Evolutionary conservation across 2,888 invertebrate species (phyloP), one percentile per base, ranked within the genome.

Genomic region (Sialis lutaria): DNA sequence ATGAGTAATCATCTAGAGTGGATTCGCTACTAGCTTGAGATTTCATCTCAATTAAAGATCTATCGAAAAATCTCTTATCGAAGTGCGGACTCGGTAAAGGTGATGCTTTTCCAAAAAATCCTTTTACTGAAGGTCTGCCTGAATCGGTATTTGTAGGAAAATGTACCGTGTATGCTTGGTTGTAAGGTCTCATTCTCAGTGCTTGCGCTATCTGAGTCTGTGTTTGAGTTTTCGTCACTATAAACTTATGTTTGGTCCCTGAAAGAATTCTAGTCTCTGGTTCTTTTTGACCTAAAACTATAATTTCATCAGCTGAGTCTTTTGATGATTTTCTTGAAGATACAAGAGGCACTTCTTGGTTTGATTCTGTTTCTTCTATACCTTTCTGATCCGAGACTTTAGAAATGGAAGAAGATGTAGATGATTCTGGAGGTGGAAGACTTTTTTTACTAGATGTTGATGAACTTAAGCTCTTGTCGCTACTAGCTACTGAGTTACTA

Each of bases 51-150:
- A 87, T 79, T 53, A 87, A 68, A 52, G 84, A 83, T 54, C 80
- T 79, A 65, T 87, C 87, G 60, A 87, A 87, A 69, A 83, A 88
- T 53, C 79, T 72, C 58, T 81, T 81, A 64, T 86, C 85, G 52
- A 79, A 71, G 64, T 87, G 87, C 3, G 79, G 80, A 57, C 73
- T 72, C 31, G 67, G 67, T 50, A 71, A 56, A 3, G 71, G 69
- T 40, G 71, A 68, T 42, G 63, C 62, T 46, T 62, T 42, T 61
- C 54, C 64, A 62, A 82, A 80, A 49, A 81, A 65, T 9, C 72
- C 67, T 54, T 76, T 72, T 22, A 79, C 67, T 39, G 73, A 74
- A n/a, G 76, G 75, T 34, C 76, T 70, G 50, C 64, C 68, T 53
- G 70, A 67, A 7, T 65, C 67, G 43, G 77, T 76, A 55, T 73